These are phyloP conservation scores for Drosophila lowei DNA, from an alignment of 1,140 invertebrate species.

Conservation along the genomic window DNA sequence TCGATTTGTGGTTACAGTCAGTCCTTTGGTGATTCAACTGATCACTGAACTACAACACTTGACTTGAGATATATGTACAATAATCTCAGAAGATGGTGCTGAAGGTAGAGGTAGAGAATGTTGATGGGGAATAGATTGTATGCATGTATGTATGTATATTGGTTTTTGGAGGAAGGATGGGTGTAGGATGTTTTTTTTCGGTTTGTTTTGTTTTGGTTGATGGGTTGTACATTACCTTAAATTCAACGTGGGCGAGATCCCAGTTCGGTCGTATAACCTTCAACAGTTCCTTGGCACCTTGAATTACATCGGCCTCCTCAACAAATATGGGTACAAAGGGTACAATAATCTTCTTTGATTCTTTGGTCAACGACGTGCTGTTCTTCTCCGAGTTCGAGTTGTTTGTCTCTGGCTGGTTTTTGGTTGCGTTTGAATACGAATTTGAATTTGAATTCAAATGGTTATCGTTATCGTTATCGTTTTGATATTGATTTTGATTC, in stretches of 20 bases:
- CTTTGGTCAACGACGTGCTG: constrained; percentile 45
- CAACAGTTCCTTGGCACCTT: constrained; percentile 84
- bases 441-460: constrained; percentile 60
- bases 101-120: too few relatives aligned
- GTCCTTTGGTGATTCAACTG: too few relatives aligned
- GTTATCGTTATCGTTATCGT: constrained; percentile 11
- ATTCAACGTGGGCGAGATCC: constrained; percentile 83
- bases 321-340: constrained; percentile 83
- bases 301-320: constrained; percentile 84
- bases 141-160: background rate
- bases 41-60: too few relatives aligned
- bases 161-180: background rate
- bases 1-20: too few relatives aligned
- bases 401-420: constrained; percentile 35
- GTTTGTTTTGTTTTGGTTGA: constrained; percentile 5
- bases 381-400: constrained; percentile 40
- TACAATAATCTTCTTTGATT: constrained; percentile 58
- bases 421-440: constrained; percentile 40
- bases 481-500: constrained; percentile 44
- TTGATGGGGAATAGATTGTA: too few relatives aligned
- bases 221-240: constrained; percentile 83
- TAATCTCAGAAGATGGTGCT: too few relatives aligned
- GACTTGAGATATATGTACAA: too few relatives aligned
- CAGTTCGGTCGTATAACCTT: constrained; percentile 85
- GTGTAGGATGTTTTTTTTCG: constrained; percentile 2